These are phyloP conservation scores for Conus ventricosus DNA, from an alignment of 1,140 invertebrate genomes.

Conservation along the genomic window DNA sequence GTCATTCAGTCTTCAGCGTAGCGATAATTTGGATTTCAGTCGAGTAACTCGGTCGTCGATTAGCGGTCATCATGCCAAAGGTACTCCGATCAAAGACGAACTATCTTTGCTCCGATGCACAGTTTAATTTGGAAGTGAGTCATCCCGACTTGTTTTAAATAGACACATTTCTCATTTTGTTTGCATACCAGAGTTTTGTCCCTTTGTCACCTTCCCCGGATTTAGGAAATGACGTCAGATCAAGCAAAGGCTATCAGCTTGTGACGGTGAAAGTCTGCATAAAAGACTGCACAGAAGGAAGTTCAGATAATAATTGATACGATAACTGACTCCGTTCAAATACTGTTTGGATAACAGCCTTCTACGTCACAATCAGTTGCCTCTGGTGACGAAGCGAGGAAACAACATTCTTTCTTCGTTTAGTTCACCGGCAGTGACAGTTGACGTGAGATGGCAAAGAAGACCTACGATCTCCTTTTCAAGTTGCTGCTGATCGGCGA, in stretches of 20 bases:
- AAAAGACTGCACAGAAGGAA: neutral
- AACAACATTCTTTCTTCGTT: too few species aligned
- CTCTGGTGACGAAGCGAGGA: neutral
- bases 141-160: too few species aligned
- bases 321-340: neutral
- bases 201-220: neutral
- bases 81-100: too few species aligned
- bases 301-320: neutral
- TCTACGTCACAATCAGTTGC: neutral
- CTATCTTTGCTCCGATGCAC: too few species aligned
- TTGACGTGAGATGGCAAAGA: neutral
- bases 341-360: neutral
- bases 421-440: too few species aligned
- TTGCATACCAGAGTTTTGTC: too few species aligned
- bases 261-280: neutral
- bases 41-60: too few species aligned
- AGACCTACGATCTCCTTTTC: slow-evolving; percentile 77
- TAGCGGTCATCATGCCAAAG: too few species aligned
- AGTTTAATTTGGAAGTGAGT: too few species aligned
- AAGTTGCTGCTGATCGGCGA: slow-evolving; percentile 98
- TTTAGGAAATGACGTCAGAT: slow-evolving; percentile 7
- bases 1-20: too few species aligned
- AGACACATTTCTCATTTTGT: too few species aligned
- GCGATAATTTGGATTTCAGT: too few species aligned
- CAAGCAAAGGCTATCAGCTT: neutral